A percentile compares a stretch with the other conserved stretches of the same genome.
Conservation (phyloP, 2,797 vertebrate species). For the Pangasius djambal region DNA sequence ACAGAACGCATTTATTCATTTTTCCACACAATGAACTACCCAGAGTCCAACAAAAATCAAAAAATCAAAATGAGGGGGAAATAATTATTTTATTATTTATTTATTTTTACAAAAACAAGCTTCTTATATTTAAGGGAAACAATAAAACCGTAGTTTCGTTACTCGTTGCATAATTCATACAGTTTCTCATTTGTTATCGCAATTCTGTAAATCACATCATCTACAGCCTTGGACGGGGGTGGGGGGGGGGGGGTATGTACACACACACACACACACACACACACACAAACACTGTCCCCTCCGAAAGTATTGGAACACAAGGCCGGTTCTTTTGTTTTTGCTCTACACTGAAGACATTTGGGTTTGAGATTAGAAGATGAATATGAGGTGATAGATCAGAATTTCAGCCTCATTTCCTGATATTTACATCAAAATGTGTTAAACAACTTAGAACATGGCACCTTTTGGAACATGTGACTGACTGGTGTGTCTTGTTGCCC, state of each 20-base stretch:
- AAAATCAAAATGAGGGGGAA: constrained; percentile 21
- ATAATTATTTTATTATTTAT: no score
- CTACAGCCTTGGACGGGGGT: not conserved
- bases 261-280: no score
- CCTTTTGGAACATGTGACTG: no score
- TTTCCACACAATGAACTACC: constrained; percentile 61
- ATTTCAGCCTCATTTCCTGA: not conserved
- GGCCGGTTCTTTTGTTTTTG: not conserved
- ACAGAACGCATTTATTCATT: constrained; percentile 18
- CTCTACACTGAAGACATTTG: not conserved
- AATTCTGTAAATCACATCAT: not conserved
- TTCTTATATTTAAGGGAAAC: not conserved
- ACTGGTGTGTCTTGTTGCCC: no score
- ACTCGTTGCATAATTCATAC: not conserved
- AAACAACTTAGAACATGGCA: not conserved
- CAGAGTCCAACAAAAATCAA: constrained; percentile 27
- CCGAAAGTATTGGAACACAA: not conserved
- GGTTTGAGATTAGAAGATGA: not conserved
- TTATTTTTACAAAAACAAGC: constrained; percentile 34
- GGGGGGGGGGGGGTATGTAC: no score
- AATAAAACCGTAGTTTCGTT: not conserved
- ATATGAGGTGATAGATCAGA: not conserved
- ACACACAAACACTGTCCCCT: not conserved
- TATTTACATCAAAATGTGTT: not conserved
- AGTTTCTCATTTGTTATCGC: not conserved